Conservation (phyloP, 2,888 invertebrate genomes). For the Drosophila anceps region DNA sequence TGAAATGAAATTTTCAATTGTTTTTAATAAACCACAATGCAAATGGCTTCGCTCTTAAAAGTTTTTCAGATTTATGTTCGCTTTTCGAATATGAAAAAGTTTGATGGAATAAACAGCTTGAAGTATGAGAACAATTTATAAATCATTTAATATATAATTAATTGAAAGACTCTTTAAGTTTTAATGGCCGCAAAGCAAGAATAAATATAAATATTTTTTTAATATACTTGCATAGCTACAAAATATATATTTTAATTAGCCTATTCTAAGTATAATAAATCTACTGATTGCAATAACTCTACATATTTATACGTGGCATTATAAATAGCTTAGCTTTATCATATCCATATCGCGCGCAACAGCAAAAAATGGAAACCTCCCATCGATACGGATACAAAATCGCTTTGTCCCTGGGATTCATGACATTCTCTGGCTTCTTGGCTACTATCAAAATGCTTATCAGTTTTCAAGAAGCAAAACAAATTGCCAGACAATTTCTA, state of each 20-base stretch:
- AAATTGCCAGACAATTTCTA: slow-evolving; percentile 42
- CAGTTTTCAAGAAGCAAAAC: slow-evolving; percentile 20
- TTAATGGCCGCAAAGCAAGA: neutral
- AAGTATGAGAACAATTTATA: neutral
- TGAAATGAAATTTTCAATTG: neutral
- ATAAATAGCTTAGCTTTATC: slow-evolving; percentile 9
- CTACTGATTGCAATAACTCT: neutral
- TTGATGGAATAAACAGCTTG: neutral
- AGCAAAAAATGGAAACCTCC: neutral
- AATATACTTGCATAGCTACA: neutral
- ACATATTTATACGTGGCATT: neutral
- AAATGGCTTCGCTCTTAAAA: neutral
- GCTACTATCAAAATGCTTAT: slow-evolving; percentile 28
- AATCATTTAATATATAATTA: neutral
- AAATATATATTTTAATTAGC: neutral
- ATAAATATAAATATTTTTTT: neutral
- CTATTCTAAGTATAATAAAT: too few relatives aligned
- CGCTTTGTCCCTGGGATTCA: slow-evolving; percentile 17
- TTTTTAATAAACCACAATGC: neutral
- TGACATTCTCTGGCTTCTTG: neutral
- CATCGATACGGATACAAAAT: neutral
- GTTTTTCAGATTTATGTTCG: neutral
- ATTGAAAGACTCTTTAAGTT: too few relatives aligned
- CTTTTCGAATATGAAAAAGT: neutral
- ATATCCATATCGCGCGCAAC: neutral